These are phyloP conservation scores for Agrotis puta DNA, from an alignment of 2,888 invertebrate species.

Conservation along the genomic window DNA sequence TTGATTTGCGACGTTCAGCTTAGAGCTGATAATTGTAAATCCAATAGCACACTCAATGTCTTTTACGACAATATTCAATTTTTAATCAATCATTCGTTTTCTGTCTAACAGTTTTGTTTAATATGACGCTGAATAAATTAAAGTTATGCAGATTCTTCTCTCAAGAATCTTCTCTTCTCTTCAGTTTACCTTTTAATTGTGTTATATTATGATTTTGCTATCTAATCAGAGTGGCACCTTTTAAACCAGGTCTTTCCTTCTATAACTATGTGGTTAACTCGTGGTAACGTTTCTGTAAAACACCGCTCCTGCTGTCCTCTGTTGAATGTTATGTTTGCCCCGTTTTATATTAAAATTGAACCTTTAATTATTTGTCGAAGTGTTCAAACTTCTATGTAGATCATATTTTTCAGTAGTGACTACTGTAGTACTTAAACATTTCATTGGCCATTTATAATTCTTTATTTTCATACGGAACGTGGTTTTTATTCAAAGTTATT, in stretches of 20 bases:
- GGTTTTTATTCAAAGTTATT: conserved; percentile 25
- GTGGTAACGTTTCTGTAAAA: conserved; percentile 76
- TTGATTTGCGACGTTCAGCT: too few species aligned
- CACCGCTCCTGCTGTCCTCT: conserved; percentile 66
- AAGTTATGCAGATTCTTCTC: too few species aligned
- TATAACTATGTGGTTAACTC: conserved; percentile 77
- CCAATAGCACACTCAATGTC: too few species aligned
- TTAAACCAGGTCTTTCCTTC: conserved; percentile 63
- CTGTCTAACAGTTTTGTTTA: too few species aligned
- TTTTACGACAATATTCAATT: too few species aligned
- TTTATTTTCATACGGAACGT: conserved; percentile 4
- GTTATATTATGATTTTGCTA: too few species aligned
- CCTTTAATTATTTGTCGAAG: conserved; percentile 53
- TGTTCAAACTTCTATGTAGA: conserved; percentile 44
- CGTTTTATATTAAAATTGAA: conserved; percentile 42
- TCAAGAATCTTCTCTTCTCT: too few species aligned
- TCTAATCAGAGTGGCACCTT: conserved; percentile 69
- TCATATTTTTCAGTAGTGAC: conserved; percentile 32
- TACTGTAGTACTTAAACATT: conserved; percentile 19
- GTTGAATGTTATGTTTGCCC: conserved; percentile 64
- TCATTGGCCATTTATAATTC: conserved; percentile 32
- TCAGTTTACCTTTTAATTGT: too few species aligned
- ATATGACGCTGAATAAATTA: too few species aligned
- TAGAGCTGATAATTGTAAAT: too few species aligned
- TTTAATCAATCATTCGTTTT: too few species aligned